Percentiles rank a stretch among this genome's conserved stretches.
phyloP scores from a whole-genome alignment of 2,797 vertebrate genomes.

The Meda fulgida region DNA sequence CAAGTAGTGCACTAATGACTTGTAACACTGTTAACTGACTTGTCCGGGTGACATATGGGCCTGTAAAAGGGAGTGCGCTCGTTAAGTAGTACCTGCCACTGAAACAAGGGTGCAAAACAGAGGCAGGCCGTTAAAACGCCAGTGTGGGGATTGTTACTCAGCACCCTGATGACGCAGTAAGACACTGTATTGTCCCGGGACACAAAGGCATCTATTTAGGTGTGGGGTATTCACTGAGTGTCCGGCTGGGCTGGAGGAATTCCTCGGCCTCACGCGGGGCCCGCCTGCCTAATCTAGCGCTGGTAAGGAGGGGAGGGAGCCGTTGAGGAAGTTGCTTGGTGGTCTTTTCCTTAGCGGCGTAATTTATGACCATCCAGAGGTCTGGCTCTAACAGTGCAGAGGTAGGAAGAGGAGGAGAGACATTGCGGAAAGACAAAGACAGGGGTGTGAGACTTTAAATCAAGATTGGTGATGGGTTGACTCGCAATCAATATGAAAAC shows the following conservation, averaged over 20 bases:
- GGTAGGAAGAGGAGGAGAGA: slow-evolving; percentile 38
- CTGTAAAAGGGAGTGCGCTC: slow-evolving; percentile 70
- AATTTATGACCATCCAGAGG: slow-evolving; percentile 71
- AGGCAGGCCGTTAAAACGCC: slow-evolving; percentile 67
- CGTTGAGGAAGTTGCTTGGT: slow-evolving; percentile 69
- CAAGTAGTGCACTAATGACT: slow-evolving; percentile 65
- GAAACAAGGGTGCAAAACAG: slow-evolving; percentile 63
- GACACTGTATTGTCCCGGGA: slow-evolving; percentile 74
- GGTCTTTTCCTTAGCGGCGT: slow-evolving; percentile 71
- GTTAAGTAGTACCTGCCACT: slow-evolving; percentile 75
- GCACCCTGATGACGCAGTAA: slow-evolving; percentile 73
- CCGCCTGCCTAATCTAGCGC: slow-evolving; percentile 66
- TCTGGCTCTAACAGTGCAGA: slow-evolving; percentile 30
- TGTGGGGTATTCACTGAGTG: slow-evolving; percentile 72
- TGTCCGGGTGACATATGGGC: slow-evolving; percentile 60
- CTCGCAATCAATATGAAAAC: not conserved
- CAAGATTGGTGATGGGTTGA: slow-evolving; percentile 1
- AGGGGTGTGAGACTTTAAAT: slow-evolving; percentile 17
- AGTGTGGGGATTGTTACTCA: slow-evolving; percentile 76
- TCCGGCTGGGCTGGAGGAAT: slow-evolving; percentile 64
- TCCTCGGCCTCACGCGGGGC: slow-evolving; percentile 69
- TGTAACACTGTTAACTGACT: slow-evolving; percentile 19
- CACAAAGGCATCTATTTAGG: slow-evolving; percentile 79
- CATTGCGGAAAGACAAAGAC: slow-evolving; percentile 34
- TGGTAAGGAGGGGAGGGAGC: slow-evolving; percentile 66